Evolutionary conservation across 2,888 invertebrate species (phyloP), one percentile per base, ranked within the genome.

Genomic region (Eueremaeus valkanovi): DNA sequence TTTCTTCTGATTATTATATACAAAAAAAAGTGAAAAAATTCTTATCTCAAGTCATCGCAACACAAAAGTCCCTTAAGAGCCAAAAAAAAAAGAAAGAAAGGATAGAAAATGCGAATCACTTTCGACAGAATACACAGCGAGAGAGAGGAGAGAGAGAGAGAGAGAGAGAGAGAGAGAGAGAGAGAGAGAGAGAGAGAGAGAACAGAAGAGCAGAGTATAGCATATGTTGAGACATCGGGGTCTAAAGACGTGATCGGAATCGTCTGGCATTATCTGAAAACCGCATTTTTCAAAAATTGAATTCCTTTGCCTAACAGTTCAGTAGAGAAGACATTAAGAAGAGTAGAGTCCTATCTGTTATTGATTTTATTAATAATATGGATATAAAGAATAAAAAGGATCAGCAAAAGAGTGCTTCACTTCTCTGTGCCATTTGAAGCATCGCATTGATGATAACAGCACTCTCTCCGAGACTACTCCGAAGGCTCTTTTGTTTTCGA

Each of bases 361-460:
- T 61, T 61, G 61, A 61, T 61, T 61, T 61, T 61, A 61, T 61
- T 61, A 61, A 61, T 61, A 51, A n/a, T 45, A 55, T 61, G 61
- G 61, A 61, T 61, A 29, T 31, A 8, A 61, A 58, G 29, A 11
- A 18, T 3, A 18, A 3, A 45, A 45, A 45, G 21, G 51, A n/a
- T n/a, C n/a, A 51, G 51, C 21, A 24, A 51, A 51, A 24, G 29
- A 16, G 29, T 11, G 3, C 31, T 61, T 61, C 61, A 27, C 13
- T 24, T 51, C 21, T n/a, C n/a, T 29, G 31, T 58, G 27, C 24
- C 58, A 24, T 58, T 58, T 58, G 13, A 61, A 18, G 61, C 31
- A 61, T 61, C 18, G 29, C 61, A 31, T 31, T 31, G 51, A 51
- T 16, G 21, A 51, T 55, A 55, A 55, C 55, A 55, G 21, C 27